Evolutionary conservation across 2,888 invertebrate genomes (phyloP), one percentile per base, ranked within the genome.

Genomic region (Anthophora plumipes): DNA sequence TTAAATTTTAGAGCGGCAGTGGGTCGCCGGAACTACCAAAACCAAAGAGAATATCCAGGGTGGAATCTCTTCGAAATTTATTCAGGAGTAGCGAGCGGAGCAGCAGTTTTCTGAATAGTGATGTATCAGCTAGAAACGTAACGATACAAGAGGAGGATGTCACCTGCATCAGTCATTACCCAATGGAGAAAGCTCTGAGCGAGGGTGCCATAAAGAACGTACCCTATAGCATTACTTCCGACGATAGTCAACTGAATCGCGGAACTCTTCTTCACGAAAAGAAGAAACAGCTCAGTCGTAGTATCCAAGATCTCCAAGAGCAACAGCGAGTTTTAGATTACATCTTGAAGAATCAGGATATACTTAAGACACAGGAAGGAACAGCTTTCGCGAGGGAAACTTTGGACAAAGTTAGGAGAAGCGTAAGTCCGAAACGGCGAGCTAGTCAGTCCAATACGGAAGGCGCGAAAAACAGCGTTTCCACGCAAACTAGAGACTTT

Each of bases 41-140:
- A 55, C 90, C 92, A 71, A 93, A 92, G 80, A 93, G 94, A 83
- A 93, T 95, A 48, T 94, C 94, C 11, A 92, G 95, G 50, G 95
- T 95, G 20, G 95, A 95, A 88, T 95, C 95, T 0, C 88, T 95
- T 60, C 91, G 94, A 79, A 94, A 94, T 89, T 89, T 95, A 55
- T 94, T 95, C 86, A 92, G 93, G 9, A 91, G 94, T 61, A 88
- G 91, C 48, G 92, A 92, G 55, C 87, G 89, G 9, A 90, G 82
- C 48, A 88, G 80, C 64, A 87, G 84, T 55, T 90, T 86, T 17
- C 81, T 88, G 37, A 82, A 70, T 64, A 60, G 66, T 39, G 85
- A 89, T 25, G 61, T 48, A 8, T 77, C 85, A 14, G 54, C 88
- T 22, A 91, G 85, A 43, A 90, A 77, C 59, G 83, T 85, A 22